Base-by-base conservation (phyloP, 2,888 invertebrate genomes). In the Aleiodes leptofemur region DNA sequence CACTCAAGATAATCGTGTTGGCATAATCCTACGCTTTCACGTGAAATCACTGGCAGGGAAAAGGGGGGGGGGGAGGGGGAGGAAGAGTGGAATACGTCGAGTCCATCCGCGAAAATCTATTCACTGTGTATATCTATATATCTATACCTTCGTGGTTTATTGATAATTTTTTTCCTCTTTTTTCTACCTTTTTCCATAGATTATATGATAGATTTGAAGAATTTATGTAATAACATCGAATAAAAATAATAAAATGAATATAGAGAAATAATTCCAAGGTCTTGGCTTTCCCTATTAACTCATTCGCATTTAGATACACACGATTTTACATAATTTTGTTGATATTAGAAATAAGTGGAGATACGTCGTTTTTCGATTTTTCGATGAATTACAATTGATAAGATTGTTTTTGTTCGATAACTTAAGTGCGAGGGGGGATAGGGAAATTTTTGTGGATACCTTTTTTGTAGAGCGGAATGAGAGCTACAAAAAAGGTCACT, bases 11-110 rank as follows among this genome's bases (percentile, higher is more conserved):
- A 78, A 81, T 79, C 77, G 72, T 69, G 76, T 56, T 43, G 69
- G 72, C 70, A 79, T 79, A 78, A 79, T 77, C 48, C 48, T 59
- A 64, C 80, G 78, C 80, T 80, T 80, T 80, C 80, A 76, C 76
- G 69, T 72, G 53, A 78, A 77, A 75, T 69, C 59, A 51, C 69
- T 23, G 23, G 23, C 23, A 23, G 23, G 23, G 23, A 23, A 23
- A 23, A 11, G n/a, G 64, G 50, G 13, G 55, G 38, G 38, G 38
- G 38, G 38, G n/a, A 11, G n/a, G 64, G 50, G 13, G 55, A 3
- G 38, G 38, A n/a, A 43, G 43, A 31, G 1, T 34, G 34, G 34
- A 43, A 43, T 43, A 43, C 43, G 43, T 71, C 55, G 29, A 55
- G 38, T 8, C 53, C 68, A 13, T 34, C 68, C 53, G 55, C 59